Conservation (phyloP, 2,113 vertebrate genomes). For the Actenoides hombroni region DNA sequence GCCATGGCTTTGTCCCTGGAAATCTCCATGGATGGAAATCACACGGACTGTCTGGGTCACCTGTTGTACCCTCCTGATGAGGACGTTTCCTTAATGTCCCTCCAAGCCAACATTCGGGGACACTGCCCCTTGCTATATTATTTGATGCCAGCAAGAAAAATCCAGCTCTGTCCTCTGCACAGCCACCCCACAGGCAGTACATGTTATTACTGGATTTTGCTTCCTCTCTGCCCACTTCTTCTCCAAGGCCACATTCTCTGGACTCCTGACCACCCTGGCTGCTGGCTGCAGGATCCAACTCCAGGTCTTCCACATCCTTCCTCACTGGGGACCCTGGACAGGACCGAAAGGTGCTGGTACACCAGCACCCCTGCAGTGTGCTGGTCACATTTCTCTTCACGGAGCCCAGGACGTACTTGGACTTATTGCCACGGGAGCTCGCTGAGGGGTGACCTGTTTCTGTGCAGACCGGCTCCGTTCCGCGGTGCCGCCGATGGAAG, state of each 20-base stretch:
- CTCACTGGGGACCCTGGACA: neutral
- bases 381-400: too few relatives aligned
- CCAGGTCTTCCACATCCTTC: neutral
- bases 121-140: neutral
- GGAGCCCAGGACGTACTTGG: too few relatives aligned
- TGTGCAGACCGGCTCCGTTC: too few relatives aligned
- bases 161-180: neutral
- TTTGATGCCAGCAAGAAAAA: neutral
- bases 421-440: too few relatives aligned
- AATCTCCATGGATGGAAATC: neutral
- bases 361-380: neutral
- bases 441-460: too few relatives aligned
- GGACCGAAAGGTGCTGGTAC: neutral
- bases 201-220: neutral
- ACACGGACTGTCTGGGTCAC: neutral
- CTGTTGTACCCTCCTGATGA: neutral
- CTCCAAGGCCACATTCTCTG: neutral
- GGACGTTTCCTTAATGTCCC: neutral
- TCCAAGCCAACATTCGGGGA: neutral
- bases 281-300: rapidly evolving
- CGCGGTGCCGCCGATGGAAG: too few relatives aligned
- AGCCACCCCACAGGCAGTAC: neutral
- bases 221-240: neutral
- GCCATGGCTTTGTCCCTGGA: neutral
- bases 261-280: neutral